Conservation (phyloP, 2,888 invertebrate species). For the Priocnemis perturbator region DNA sequence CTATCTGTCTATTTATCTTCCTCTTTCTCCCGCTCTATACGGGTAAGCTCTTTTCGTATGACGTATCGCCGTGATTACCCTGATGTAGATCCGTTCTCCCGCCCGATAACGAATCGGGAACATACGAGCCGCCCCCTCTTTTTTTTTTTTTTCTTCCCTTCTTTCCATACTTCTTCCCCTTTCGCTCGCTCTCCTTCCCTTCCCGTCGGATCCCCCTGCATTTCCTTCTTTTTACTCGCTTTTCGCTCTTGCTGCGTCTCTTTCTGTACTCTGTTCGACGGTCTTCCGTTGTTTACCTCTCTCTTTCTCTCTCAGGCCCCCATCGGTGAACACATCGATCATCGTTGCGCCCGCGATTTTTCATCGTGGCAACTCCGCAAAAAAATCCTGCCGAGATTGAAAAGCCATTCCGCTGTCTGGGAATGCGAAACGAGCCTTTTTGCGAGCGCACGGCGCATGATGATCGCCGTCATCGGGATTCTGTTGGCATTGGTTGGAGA, state of each 20-base stretch:
- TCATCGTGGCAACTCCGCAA: constrained; percentile 42
- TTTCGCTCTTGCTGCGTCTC: no score
- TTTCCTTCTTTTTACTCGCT: constrained; percentile 1
- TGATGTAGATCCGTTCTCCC: constrained; percentile 62
- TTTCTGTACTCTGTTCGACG: not conserved
- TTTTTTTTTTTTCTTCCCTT: constrained; percentile 30
- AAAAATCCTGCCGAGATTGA: constrained; percentile 49
- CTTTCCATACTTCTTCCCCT: constrained; percentile 26
- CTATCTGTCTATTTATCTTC: no score
- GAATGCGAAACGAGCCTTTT: constrained; percentile 44
- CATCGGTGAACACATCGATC: constrained; percentile 55
- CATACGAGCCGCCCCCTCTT: constrained; percentile 35
- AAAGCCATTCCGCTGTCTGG: constrained; percentile 55
- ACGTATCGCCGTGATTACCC: constrained; percentile 65
- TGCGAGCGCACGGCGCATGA: constrained; percentile 17
- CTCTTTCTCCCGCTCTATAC: not conserved
- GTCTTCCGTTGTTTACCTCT: no score
- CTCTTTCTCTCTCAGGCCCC: not conserved
- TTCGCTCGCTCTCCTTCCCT: constrained; percentile 20
- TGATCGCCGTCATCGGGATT: not conserved
- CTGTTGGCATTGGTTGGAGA: no score
- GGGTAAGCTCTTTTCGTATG: constrained; percentile 55
- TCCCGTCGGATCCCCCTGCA: not conserved
- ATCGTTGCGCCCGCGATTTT: constrained; percentile 57
- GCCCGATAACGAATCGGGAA: constrained; percentile 53